Evolutionary conservation across 2,888 invertebrate species (phyloP).

Genomic region (Polylopha cassiicola): DNA sequence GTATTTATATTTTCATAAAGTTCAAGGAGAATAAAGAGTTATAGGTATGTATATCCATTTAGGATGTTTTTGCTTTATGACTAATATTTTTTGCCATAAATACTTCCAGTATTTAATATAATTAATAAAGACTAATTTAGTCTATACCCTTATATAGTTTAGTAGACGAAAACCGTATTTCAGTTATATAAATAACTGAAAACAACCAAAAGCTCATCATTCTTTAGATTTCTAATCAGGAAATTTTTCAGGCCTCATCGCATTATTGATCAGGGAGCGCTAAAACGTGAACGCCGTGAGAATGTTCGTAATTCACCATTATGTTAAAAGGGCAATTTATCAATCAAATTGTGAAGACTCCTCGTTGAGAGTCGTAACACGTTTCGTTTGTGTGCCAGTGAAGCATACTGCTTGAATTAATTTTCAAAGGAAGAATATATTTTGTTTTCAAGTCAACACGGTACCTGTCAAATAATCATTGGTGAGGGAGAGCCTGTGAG

Average conservation of each 20-base stretch:
- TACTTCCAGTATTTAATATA: too few relatives aligned
- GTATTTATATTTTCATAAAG: too few relatives aligned
- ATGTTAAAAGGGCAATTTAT: constrained; percentile 22
- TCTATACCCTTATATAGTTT: too few relatives aligned
- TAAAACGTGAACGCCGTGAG: constrained; percentile 16
- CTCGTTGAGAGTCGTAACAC: constrained; percentile 16
- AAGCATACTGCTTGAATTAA: constrained; percentile 12
- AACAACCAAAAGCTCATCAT: neutral
- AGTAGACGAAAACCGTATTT: too few relatives aligned
- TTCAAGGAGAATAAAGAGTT: too few relatives aligned
- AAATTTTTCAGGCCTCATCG: constrained; percentile 10
- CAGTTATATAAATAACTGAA: too few relatives aligned
- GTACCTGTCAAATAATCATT: constrained; percentile 76
- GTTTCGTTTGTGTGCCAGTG: constrained; percentile 18
- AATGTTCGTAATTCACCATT: constrained; percentile 19
- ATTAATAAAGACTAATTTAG: too few relatives aligned
- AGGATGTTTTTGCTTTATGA: too few relatives aligned
- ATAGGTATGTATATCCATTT: too few relatives aligned
- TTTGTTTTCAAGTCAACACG: constrained; percentile 3
- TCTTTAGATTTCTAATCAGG: constrained; percentile 5
- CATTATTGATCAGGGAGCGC: constrained; percentile 10
- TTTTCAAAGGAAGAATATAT: constrained; percentile 1
- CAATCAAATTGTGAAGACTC: constrained; percentile 22
- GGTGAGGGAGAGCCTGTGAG: constrained; percentile 70
- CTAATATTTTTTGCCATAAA: too few relatives aligned